These are phyloP conservation scores for Ennomos fuscantarius DNA, from an alignment of 2,888 invertebrate species.

Conservation along the genomic window DNA sequence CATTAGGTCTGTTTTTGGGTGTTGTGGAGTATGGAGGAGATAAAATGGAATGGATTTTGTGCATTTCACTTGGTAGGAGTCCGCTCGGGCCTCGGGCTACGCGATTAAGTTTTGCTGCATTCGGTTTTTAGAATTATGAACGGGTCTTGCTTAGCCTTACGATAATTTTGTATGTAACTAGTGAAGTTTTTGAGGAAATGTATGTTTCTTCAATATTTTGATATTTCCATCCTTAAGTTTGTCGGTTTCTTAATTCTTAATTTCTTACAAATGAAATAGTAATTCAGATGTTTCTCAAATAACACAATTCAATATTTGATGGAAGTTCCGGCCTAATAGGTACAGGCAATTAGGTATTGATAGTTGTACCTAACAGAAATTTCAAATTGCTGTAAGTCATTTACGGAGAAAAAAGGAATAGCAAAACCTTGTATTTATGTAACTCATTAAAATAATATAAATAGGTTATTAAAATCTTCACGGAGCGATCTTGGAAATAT, in stretches of 20 bases:
- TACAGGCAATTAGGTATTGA: too few species aligned
- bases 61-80: slow-evolving; percentile 75
- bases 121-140: slow-evolving; percentile 44
- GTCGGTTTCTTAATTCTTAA: neutral
- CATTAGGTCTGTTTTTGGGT: slow-evolving; percentile 46
- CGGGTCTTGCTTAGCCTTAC: slow-evolving; percentile 39
- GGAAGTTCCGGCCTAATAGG: too few species aligned
- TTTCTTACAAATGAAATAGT: too few species aligned
- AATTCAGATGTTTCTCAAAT: too few species aligned
- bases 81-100: slow-evolving; percentile 43
- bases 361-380: too few species aligned
- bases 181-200: slow-evolving; percentile 15
- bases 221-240: neutral
- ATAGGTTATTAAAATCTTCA: too few species aligned
- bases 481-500: too few species aligned
- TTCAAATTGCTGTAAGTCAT: too few species aligned
- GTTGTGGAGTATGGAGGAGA: slow-evolving; percentile 59
- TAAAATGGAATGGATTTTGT: slow-evolving; percentile 82
- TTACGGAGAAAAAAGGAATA: too few species aligned
- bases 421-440: too few species aligned
- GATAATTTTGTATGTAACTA: slow-evolving; percentile 34
- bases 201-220: slow-evolving; percentile 4
- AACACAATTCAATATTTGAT: too few species aligned
- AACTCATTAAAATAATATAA: too few species aligned
- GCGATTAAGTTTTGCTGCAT: slow-evolving; percentile 50